Evolutionary conservation across 1,140 invertebrate species (phyloP).

Genomic region (Drosophila melanica): DNA sequence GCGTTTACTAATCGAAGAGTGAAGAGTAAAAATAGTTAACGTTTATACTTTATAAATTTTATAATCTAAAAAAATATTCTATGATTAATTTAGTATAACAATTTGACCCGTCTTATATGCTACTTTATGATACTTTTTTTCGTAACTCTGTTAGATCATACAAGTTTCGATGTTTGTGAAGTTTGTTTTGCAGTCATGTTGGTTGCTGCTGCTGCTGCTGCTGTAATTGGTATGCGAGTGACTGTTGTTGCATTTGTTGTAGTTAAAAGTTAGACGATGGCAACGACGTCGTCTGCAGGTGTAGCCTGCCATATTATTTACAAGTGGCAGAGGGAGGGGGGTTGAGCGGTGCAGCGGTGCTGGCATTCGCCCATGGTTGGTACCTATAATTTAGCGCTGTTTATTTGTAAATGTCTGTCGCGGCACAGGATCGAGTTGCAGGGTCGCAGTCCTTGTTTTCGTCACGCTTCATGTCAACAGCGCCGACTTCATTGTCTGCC

Average conservation of each 20-base stretch:
- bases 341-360: conserved; percentile 2
- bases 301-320: conserved; percentile 61
- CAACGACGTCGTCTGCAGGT: conserved; percentile 49
- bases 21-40: no score
- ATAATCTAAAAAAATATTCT: no score
- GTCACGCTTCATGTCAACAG: conserved; percentile 63
- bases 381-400: conserved; percentile 71
- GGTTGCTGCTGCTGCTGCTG: conserved; percentile 29
- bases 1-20: no score
- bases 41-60: no score
- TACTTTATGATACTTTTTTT: neutral
- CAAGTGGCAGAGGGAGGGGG: conserved; percentile 25
- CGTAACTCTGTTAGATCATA: conserved; percentile 31
- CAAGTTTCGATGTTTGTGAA: conserved; percentile 29
- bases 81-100: neutral
- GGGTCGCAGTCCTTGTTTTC: conserved; percentile 41
- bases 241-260: conserved; percentile 45
- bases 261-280: conserved; percentile 63
- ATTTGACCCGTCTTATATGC: neutral
- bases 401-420: conserved; percentile 70
- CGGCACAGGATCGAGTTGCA: conserved; percentile 51
- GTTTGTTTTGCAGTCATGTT: conserved; percentile 2
- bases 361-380: conserved; percentile 50
- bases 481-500: conserved; percentile 65
- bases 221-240: conserved; percentile 53